Evolutionary conservation across 2,113 vertebrate genomes (phyloP), one percentile per base, ranked within the genome.

Genomic region (Zosterops hypoxanthus): DNA sequence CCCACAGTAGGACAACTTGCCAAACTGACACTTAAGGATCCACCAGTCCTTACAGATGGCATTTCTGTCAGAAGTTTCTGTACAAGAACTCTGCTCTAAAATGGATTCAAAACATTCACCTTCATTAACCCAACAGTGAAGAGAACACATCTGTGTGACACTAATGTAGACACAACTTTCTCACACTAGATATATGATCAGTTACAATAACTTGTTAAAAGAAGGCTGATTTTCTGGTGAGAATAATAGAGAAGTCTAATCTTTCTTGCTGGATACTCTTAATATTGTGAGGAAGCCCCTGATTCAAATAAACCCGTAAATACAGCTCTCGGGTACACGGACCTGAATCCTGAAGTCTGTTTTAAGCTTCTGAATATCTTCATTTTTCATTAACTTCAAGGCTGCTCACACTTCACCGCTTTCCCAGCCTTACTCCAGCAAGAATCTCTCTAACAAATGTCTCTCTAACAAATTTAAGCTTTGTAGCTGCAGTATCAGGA

Each of bases 1-100:
- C 96, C 89, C 90, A 94, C 94, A 94, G 87, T 12, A 95, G 95
- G 95, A 96, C 95, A 90, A 96, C 81, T 93, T 95, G 69, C 91
- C 91, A 91, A 96, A 87, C 46, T 14, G 95, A 96, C 72, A 93
- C 60, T 49, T 41, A 78, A 86, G 82, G 93, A 85, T 56, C 88
- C 23, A 33, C 78, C 96, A 33, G 56, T 81, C 72, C 7, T 86
- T 86, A 92, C 69, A 70, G 81, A 63, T 42, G 66, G 53, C 55
- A 25, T 92, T 94, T 86, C 76, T 88, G 77, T 86, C 86, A 44
- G 61, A 90, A 70, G 85, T 69, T 91, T 86, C 79, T 76, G 88
- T 86, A 93, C 46, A 60, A 90, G 63, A 90, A 70, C 46, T 91
- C 81, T 39, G 86, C 33, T 92, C 77, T 88, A 92, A 78, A 95